phyloP scores from a whole-genome alignment of 1,140 invertebrate genomes.

The Artemia franciscana region DNA sequence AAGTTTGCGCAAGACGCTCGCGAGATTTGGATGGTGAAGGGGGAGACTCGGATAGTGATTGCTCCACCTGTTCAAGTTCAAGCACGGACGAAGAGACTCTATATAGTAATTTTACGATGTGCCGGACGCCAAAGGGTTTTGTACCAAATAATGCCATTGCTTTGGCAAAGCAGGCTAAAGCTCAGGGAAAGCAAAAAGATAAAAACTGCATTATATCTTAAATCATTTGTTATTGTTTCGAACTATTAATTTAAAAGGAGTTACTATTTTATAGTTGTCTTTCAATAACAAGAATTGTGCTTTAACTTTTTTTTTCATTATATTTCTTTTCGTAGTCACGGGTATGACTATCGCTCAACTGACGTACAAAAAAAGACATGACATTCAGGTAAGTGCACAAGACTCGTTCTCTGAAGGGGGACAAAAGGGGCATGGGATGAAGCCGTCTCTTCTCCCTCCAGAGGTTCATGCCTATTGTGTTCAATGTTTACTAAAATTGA shows the following conservation, averaged over 20 bases:
- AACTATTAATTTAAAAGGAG: background rate
- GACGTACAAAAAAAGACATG: no score
- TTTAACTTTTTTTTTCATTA: no score
- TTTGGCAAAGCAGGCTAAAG: slow-evolving; percentile 18
- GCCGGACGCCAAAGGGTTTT: slow-evolving; percentile 50
- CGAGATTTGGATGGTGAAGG: slow-evolving; percentile 4
- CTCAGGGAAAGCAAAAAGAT: slow-evolving; percentile 25
- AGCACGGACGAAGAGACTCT: slow-evolving; percentile 52
- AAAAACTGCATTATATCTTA: slow-evolving; percentile 45
- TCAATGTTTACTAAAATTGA: no score
- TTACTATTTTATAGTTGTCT: slow-evolving; percentile 12
- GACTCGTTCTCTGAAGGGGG: no score
- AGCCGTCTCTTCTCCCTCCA: no score
- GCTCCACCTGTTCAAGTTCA: slow-evolving; percentile 63
- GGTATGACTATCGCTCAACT: no score
- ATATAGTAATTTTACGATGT: slow-evolving; percentile 49
- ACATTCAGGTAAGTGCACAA: no score
- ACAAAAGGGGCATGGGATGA: no score
- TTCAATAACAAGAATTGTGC: slow-evolving; percentile 1
- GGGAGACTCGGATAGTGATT: slow-evolving; percentile 26
- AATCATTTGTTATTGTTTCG: slow-evolving; percentile 14
- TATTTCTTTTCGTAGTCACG: no score
- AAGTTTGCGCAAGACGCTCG: background rate
- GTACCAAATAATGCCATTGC: slow-evolving; percentile 67
- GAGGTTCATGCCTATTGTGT: no score